Base-by-base conservation (phyloP, 2,113 vertebrate genomes). In the Bombycilla garrulus region DNA sequence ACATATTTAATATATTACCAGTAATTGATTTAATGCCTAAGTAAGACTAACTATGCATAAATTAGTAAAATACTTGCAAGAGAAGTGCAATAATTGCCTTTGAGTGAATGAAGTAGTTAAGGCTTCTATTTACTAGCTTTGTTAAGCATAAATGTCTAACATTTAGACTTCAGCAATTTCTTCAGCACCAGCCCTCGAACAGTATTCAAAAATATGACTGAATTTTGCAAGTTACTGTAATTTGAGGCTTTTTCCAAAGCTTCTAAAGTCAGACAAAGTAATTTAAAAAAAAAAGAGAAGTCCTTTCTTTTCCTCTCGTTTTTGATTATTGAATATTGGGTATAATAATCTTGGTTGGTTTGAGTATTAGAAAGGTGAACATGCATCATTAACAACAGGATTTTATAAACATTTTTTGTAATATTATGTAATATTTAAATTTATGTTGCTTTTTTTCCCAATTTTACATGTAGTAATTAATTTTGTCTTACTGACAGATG, bases 401-500 rank as follows among this genome's bases (percentile, higher is more conserved):
- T 93, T 93, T 95, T 91, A 88, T 93, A 80, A 94, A 74, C 89
- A 79, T 73, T 96, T 96, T 96, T 96, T 91, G 82, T 86, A 95
- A 92, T 93, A 36, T 94, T 95, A 90, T 95, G 67, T 84, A 90
- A 95, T 96, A 96, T 97, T 97, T 97, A 93, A 92, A 96, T 94
- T 97, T 96, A 66, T 95, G 56, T 89, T 82, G 93, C 12, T 1
- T 96, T 95, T 96, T 61, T 91, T 92, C 81, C 15, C 76, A 82
- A 60, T 93, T 95, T 96, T 94, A 88, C 89, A 80, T 95, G 94
- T 96, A 96, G 96, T 97, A 96, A 97, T 98, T 97, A 97, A 97
- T 98, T 97, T 97, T 98, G 89, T 98, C 97, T 97, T 90, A 79
- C 97, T 97, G 98, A 97, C 97, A 98, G 97, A 97, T 97, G 98